Evolutionary conservation across 2,888 invertebrate genomes (phyloP), one percentile per base, ranked within the genome.

Genomic region (Platypus cylindrus): DNA sequence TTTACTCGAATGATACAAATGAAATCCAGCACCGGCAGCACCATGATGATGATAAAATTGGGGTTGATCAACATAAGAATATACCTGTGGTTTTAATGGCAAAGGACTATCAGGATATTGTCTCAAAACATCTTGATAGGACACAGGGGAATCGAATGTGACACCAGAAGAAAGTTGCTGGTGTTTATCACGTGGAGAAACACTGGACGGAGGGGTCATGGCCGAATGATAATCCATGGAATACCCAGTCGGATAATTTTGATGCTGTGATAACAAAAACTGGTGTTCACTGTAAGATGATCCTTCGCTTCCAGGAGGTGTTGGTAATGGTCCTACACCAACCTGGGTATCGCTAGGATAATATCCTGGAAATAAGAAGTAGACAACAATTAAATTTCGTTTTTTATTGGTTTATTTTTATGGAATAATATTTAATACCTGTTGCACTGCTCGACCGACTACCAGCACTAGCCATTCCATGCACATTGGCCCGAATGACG

Each of bases 121-220:
- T 51, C 71, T 55, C 45, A 72, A 56, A 47, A 80, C 73, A 51
- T 66, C 59, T 43, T 62, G 62, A 44, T 59, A 63, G 45, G 40
- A 64, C 55, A 43, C 67, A 50, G 55, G 59, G 39, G 58, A 64
- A 46, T 60, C 66, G 38, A 62, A 63, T 13, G 63, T 66, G 59
- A 62, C 71, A 60, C 43, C 70, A 53, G 60, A 68, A 38, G 67
- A 68, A 38, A 66, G 60, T 49, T 76, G 78, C 49, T 74, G 82
- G 59, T 66, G 75, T 49, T 78, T 87, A 54, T 93, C 93, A 41
- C 91, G 71, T 0, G 94, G 93, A 3, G 93, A 93, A 2, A 93
- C 93, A 3, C 93, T 93, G n/a, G 90, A 89, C 32, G 94, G 94
- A 33, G 93, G 93, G 3, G 93, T 93, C 86, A 94, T 93, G 30